These are phyloP conservation scores for Chaetogeoica ovagalla DNA, from an alignment of 2,888 invertebrate species.

Conservation along the genomic window DNA sequence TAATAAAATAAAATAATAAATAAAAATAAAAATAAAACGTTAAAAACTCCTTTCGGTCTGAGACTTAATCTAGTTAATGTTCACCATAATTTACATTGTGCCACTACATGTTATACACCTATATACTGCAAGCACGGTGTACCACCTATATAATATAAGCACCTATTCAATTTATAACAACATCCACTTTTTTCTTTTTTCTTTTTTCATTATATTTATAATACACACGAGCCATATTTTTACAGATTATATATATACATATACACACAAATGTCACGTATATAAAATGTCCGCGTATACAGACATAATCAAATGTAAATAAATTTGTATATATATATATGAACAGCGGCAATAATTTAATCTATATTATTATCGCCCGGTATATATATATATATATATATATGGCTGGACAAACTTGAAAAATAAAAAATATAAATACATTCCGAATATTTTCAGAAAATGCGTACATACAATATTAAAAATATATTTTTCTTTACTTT, in stretches of 20 bases:
- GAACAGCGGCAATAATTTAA: slow-evolving; percentile 25
- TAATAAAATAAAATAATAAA: too few species aligned
- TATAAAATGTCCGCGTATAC: not conserved
- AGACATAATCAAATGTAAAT: slow-evolving; percentile 31
- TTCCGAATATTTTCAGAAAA: not conserved
- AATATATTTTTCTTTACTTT: not conserved
- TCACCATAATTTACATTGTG: slow-evolving; percentile 27
- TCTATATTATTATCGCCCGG: slow-evolving; percentile 17
- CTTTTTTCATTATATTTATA: not conserved
- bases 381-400: not conserved
- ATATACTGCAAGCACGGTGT: not conserved
- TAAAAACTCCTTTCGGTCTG: slow-evolving; percentile 3
- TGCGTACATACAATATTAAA: not conserved
- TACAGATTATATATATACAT: slow-evolving; percentile 25
- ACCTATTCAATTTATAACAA: slow-evolving; percentile 38
- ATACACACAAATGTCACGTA: not conserved
- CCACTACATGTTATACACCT: not conserved
- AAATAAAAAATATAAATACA: slow-evolving; percentile 11
- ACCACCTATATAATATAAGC: not conserved
- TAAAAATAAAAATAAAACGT: not conserved
- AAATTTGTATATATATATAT: not conserved
- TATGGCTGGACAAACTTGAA: not conserved
- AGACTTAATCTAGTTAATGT: slow-evolving; percentile 32
- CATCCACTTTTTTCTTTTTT: not conserved
- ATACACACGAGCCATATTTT: slow-evolving; percentile 19